Evolutionary conservation across 2,888 invertebrate genomes (phyloP), one percentile per base, ranked within the genome.

Genomic region (Phengaris alcon): DNA sequence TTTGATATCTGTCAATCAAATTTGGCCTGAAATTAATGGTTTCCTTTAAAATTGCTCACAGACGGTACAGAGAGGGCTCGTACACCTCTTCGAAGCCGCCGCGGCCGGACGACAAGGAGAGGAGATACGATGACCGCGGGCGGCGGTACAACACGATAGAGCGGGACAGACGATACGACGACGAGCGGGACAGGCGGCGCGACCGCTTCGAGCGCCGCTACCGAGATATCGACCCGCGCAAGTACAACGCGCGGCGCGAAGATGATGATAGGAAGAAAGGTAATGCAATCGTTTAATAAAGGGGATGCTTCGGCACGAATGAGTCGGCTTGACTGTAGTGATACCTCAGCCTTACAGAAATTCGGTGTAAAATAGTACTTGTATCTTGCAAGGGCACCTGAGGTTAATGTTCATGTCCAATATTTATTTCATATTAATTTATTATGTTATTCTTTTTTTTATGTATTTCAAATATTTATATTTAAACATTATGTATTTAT

Each of bases 51-150:
- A 35, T 35, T 35, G 35, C 2, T 35, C 35, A 35, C 82, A 93
- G 94, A 79, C 88, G 91, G 22, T 92, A 93, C 83, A 87, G 94
- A 64, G 94, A 94, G 81, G 93, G 94, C 15, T 92, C 93, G 55
- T 90, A 92, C 84, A 83, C 89, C 69, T 86, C 88, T n/a, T 86
- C 88, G 48, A 91, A 90, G 79, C 92, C 93, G 51, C 93, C 91
- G 48, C 88, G 90, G 22, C 87, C 89, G 10, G 90, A 92, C 55
- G 91, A 87, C 78, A 87, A 87, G 78, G 89, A 90, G 48, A 87
- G 89, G 54, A 85, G 89, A 72, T 83, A 88, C 78, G 85, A 84
- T 70, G 89, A 88, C 54, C 75, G 75, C 13, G 70, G 75, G 68
- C 64, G 68, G 22, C 55, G 75, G 35, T 75, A 75, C 59, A 70